Evolutionary conservation across 2,797 vertebrate genomes (phyloP).

Genomic region (Cuculus canorus): DNA sequence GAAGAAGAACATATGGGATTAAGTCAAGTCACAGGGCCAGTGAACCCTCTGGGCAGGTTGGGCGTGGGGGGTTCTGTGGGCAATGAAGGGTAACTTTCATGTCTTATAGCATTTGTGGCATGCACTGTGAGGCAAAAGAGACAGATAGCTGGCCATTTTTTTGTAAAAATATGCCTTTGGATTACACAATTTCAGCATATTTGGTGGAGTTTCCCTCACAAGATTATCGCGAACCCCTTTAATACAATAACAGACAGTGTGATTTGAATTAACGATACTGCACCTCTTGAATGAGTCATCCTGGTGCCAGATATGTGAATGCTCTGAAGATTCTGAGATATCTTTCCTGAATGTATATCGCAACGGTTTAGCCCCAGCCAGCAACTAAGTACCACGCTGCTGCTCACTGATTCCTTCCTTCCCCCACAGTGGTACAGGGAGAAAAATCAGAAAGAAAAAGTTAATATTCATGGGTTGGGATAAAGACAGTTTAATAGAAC

Average conservation of each 20-base stretch:
- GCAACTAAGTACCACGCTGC: too few species aligned
- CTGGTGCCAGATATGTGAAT: background rate
- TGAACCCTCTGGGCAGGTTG: fast-evolving
- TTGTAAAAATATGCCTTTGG: background rate
- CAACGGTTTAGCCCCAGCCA: too few species aligned
- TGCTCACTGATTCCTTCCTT: too few species aligned
- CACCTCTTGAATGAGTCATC: background rate
- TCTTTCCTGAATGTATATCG: background rate
- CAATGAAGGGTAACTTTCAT: background rate
- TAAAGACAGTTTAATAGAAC: too few species aligned
- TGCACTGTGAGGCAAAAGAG: background rate
- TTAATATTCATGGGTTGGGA: too few species aligned
- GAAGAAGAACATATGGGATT: background rate
- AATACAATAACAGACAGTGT: background rate
- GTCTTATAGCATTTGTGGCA: background rate
- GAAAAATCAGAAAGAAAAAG: too few species aligned
- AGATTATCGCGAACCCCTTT: fast-evolving
- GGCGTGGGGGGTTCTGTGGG: background rate
- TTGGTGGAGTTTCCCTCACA: background rate
- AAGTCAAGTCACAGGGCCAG: background rate
- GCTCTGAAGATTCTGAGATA: background rate
- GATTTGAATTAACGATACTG: background rate
- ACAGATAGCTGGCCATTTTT: background rate
- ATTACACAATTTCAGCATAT: background rate
- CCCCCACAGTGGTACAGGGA: too few species aligned